Evolutionary conservation across 2,888 invertebrate genomes (phyloP).

Genomic region (Lasioglossum morio): DNA sequence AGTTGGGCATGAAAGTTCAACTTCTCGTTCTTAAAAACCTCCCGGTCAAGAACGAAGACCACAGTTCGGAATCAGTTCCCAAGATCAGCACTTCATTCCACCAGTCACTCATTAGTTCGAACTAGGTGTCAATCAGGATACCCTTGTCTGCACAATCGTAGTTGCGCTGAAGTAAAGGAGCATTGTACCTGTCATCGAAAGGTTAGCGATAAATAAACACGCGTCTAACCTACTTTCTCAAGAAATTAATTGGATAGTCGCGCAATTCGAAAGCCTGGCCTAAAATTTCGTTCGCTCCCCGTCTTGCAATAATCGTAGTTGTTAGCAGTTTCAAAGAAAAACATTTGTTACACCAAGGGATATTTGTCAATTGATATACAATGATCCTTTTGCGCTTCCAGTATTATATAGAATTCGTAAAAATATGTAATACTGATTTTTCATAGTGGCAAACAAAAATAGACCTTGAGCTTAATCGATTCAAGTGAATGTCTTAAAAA

Average conservation of each 20-base stretch:
- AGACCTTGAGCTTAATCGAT: too few species aligned
- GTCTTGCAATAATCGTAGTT: neutral
- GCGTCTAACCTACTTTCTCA: neutral
- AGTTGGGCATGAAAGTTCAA: neutral
- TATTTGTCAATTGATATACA: too few species aligned
- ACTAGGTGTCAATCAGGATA: neutral
- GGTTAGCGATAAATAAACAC: slow-evolving; percentile 1
- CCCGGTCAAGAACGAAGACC: neutral
- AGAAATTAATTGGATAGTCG: neutral
- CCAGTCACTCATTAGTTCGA: neutral
- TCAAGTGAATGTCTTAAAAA: too few species aligned
- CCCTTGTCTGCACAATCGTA: neutral
- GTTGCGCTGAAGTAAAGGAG: neutral
- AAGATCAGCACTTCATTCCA: neutral
- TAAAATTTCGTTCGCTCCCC: neutral
- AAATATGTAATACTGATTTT: too few species aligned
- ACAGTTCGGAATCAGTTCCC: neutral
- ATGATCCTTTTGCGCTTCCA: too few species aligned
- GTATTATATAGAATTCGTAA: too few species aligned
- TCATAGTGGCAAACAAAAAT: neutral
- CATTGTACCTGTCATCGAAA: neutral
- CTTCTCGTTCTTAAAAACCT: neutral
- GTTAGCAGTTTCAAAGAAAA: neutral
- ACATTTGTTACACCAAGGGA: too few species aligned
- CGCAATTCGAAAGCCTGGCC: neutral